Evolutionary conservation across 2,113 vertebrate genomes (phyloP).

Genomic region (Centropristis striata): DNA sequence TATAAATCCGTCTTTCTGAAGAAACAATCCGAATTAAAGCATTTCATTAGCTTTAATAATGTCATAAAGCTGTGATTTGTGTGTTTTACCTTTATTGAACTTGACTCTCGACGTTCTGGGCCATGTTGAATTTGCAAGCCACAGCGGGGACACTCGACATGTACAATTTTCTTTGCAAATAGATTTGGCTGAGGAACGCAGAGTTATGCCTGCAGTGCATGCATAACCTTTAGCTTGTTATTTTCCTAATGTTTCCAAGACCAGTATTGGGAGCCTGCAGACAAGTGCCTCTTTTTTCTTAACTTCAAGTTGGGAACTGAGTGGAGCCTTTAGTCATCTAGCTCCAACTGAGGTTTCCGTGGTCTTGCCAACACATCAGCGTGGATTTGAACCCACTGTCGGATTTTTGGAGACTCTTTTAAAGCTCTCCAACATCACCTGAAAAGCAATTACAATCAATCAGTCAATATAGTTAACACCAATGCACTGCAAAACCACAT

Average conservation of each 20-base stretch:
- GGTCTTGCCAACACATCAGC: conserved; percentile 42
- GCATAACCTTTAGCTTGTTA: conserved; percentile 65
- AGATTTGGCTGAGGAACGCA: conserved; percentile 25
- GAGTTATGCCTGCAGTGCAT: conserved; percentile 51
- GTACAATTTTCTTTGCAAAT: conserved; percentile 37
- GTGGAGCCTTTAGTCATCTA: conserved; percentile 52
- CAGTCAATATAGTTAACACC: background rate
- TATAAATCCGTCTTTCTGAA: background rate
- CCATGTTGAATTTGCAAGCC: conserved; percentile 56
- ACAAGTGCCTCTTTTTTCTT: conserved; percentile 20
- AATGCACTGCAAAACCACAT: background rate
- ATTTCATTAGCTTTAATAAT: conserved; percentile 7
- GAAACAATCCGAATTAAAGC: background rate
- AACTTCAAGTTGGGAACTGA: conserved; percentile 21
- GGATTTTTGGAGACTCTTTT: conserved; percentile 42
- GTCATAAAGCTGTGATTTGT: background rate
- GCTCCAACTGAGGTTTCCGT: conserved; percentile 40
- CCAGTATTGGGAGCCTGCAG: conserved; percentile 34
- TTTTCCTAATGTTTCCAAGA: conserved; percentile 55
- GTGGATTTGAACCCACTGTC: conserved; percentile 10
- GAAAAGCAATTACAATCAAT: conserved; percentile 35
- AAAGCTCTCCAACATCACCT: conserved; percentile 69
- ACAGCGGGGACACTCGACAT: conserved; percentile 12
- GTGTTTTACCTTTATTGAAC: conserved; percentile 67
- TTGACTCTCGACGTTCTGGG: conserved; percentile 33